A percentile compares a stretch with the other conserved stretches of the same genome.
Evolutionary conservation across 2,113 vertebrate species (phyloP).

Genomic region (Kryptolebias marmoratus): DNA sequence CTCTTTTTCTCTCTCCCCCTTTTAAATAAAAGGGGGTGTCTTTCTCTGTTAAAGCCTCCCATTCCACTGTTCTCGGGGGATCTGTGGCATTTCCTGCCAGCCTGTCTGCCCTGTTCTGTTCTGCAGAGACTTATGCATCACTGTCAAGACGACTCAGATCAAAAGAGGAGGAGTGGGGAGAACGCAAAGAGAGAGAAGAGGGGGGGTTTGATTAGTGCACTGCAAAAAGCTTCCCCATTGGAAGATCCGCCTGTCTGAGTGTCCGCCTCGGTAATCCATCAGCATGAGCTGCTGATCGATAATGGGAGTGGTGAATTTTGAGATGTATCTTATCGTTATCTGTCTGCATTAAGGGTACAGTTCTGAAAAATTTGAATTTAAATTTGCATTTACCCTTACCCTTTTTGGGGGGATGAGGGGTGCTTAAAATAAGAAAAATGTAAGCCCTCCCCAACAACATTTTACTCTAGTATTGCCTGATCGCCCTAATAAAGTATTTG

Average conservation of each 20-base stretch:
- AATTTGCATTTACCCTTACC: neutral
- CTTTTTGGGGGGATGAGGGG: neutral
- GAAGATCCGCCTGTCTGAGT: slow-evolving; percentile 67
- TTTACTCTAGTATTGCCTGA: neutral
- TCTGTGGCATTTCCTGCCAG: slow-evolving; percentile 73
- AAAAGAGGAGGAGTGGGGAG: slow-evolving; percentile 43
- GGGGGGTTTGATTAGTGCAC: slow-evolving; percentile 55
- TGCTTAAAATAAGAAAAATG: neutral
- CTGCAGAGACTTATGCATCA: slow-evolving; percentile 70
- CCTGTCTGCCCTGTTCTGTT: slow-evolving; percentile 41
- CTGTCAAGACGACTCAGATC: slow-evolving; percentile 74
- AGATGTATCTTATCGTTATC: slow-evolving; percentile 59
- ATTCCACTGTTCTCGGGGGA: slow-evolving; percentile 62
- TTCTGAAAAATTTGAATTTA: slow-evolving; percentile 29
- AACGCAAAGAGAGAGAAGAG: slow-evolving; percentile 1
- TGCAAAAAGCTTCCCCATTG: slow-evolving; percentile 64
- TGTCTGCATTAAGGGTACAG: slow-evolving; percentile 48
- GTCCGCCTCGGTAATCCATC: slow-evolving; percentile 72
- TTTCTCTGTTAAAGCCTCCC: slow-evolving; percentile 58
- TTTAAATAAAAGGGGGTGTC: slow-evolving; percentile 40
- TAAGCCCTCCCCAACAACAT: neutral
- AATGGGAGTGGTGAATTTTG: slow-evolving; percentile 58
- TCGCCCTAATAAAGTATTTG: neutral
- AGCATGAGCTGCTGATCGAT: slow-evolving; percentile 70
- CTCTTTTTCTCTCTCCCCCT: slow-evolving; percentile 12